Base-by-base conservation (phyloP, 2,888 invertebrate species). In the Polydrusus pterygomalis region DNA sequence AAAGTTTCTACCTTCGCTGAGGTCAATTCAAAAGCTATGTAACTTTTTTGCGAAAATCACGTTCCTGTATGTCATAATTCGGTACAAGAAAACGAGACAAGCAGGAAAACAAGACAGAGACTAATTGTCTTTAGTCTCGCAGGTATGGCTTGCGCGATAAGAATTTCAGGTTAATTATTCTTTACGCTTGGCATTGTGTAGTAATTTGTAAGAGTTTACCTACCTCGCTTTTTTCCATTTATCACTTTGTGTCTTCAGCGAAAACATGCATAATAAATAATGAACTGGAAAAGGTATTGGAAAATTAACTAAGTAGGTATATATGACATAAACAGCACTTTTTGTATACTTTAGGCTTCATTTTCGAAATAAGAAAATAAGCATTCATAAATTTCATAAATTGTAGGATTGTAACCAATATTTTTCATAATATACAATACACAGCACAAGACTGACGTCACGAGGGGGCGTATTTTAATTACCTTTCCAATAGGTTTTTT, bases 121-220 rank as follows among this genome's bases (percentile, higher is more conserved):
- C 54, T 54, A 54, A 54, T 54, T 54, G 54, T 54, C 25, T 54
- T 54, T 2, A 54, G 54, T 54, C 40, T 43, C 40, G 60, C 40
- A 60, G 38, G 40, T 60, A 43, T 43, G 40, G 40, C 60, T 40
- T 63, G 20, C 25, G 18, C 18, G 40, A 63, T 45, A 45, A 38
- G 47, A 70, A 70, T 51, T 60, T 45, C 62, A 62, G 62, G 70
- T 70, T 70, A 70, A 70, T 70, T 70, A 54, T 54, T 54, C 54
- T 54, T 25, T 54, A 20, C 30, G 30, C 25, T 30, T 54, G 54
- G 54, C 54, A 54, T 54, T 54, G 54, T 54, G 30, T 54, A 13
- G 54, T 54, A 54, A 54, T 54, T 54, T 54, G 54, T 54, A 54
- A 54, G 30, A 54, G 30, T 54, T 54, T 54, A 54, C 54, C 54